Evolutionary conservation across 2,888 invertebrate species (phyloP).

Genomic region (Tortricodes alternella): DNA sequence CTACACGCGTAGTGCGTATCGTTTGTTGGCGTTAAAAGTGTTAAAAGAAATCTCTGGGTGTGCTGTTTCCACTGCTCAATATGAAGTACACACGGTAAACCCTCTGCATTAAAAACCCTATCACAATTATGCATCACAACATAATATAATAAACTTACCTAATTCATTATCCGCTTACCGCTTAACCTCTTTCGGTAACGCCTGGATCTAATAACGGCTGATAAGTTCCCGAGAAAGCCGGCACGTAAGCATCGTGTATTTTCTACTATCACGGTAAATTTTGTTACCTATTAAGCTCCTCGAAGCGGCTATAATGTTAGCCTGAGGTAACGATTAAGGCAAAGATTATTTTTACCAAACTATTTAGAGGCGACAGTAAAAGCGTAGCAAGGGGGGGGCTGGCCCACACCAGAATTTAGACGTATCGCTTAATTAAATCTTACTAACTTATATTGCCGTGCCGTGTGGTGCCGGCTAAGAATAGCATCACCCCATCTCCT

Average conservation of each 20-base stretch:
- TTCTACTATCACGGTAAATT: constrained; percentile 80
- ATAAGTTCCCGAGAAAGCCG: constrained; percentile 66
- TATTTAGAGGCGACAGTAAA: constrained; percentile 41
- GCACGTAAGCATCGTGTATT: constrained; percentile 78
- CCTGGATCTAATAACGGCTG: constrained; percentile 65
- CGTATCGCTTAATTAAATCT: too few relatives aligned
- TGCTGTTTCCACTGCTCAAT: too few relatives aligned
- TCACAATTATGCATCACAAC: constrained; percentile 17
- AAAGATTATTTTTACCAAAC: constrained; percentile 59
- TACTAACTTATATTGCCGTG: too few relatives aligned
- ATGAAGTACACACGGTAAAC: too few relatives aligned
- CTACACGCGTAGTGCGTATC: too few relatives aligned
- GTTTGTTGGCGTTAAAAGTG: too few relatives aligned
- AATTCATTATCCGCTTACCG: constrained; percentile 11
- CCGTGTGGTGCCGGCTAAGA: too few relatives aligned
- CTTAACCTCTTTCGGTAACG: constrained; percentile 37
- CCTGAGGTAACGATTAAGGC: constrained; percentile 79
- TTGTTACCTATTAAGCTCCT: constrained; percentile 81
- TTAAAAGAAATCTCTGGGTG: too few relatives aligned
- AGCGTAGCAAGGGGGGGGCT: neutral
- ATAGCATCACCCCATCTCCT: too few relatives aligned
- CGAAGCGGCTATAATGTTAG: constrained; percentile 80
- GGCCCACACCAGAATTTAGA: too few relatives aligned
- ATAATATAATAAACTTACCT: constrained; percentile 23
- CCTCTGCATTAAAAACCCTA: neutral